These are phyloP conservation scores for Mythimna lalbum DNA, from an alignment of 2,888 invertebrate species.

Conservation along the genomic window DNA sequence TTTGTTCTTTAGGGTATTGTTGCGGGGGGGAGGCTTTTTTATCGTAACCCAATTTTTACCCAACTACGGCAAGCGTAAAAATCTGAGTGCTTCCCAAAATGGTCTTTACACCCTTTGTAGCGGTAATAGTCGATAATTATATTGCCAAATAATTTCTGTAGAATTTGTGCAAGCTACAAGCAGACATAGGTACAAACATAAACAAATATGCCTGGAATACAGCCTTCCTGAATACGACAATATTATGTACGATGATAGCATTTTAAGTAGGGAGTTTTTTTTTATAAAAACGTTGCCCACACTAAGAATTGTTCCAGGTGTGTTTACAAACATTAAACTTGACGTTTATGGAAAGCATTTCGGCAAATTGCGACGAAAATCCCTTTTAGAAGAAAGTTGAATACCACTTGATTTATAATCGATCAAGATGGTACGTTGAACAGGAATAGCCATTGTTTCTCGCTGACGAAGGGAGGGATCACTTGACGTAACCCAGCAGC, in stretches of 20 bases:
- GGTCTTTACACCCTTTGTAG: no score
- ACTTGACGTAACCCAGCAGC: not conserved
- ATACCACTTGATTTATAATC: not conserved
- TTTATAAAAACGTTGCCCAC: no score
- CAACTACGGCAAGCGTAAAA: no score
- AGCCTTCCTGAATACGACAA: not conserved
- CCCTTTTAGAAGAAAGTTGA: not conserved
- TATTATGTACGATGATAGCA: not conserved
- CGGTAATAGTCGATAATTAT: no score
- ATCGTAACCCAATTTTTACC: no score
- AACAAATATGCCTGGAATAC: not conserved
- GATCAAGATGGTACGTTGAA: not conserved
- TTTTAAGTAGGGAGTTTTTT: not conserved
- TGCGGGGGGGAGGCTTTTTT: no score
- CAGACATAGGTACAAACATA: not conserved
- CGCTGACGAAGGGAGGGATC: not conserved
- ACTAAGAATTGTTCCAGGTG: no score
- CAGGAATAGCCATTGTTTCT: slow-evolving; percentile 10
- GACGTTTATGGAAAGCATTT: not conserved
- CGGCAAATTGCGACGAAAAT: not conserved
- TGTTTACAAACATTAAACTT: no score
- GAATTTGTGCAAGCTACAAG: not conserved
- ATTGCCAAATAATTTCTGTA: not conserved
- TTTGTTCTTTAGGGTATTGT: no score
- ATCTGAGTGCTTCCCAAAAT: no score